Evolutionary conservation across 2,797 vertebrate genomes (phyloP), one percentile per base, ranked within the genome.

Genomic region (Tinamus major): DNA sequence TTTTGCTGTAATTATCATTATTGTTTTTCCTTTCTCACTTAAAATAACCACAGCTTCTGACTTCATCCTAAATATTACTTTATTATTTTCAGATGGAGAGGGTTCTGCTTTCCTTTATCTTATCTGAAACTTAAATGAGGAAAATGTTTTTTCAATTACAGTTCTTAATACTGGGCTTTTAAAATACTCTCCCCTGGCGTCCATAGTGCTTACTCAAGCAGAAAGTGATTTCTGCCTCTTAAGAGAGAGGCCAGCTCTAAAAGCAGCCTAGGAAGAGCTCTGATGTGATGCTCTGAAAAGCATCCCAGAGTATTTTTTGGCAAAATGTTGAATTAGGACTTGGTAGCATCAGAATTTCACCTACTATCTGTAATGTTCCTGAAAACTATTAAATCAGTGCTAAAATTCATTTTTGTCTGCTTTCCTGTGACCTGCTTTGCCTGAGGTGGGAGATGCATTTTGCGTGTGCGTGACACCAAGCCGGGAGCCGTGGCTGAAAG

Each of bases 291-390:
- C 76, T 33, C 59, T 58, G 63, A 64, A 11, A 37, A 62, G 71
- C 41, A 35, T 76, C 92, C 42, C 71, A 33, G 67, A 68, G 78
- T 75, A 15, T 37, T 88, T 20, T 68, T 41, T 89, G 79, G 51
- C 72, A 93, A 83, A 85, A 77, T 67, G 83, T 61, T 72, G 71
- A 49, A 76, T 56, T 78, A 42, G 71, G n/a, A 31, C 37, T 91
- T 82, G 10, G 55, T 72, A 87, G 71, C 21, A 27, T 89, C 67
- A 39, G 49, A 48, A 79, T 89, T 72, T 65, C 3, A 2, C 67
- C 2, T 74, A 31, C 14, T 33, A 33, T 48, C 44, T 68, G 44
- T 68, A 68, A 12, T 46, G 48, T 33, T 21, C 35, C 42, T 27
- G 79, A 7, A 51, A 70, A 59, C 69, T 35, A 64, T 67, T 65